Percentiles rank a stretch among this genome's conserved stretches.
Evolutionary conservation across 2,888 invertebrate genomes (phyloP).

Genomic region (Clistopyga incitator): DNA sequence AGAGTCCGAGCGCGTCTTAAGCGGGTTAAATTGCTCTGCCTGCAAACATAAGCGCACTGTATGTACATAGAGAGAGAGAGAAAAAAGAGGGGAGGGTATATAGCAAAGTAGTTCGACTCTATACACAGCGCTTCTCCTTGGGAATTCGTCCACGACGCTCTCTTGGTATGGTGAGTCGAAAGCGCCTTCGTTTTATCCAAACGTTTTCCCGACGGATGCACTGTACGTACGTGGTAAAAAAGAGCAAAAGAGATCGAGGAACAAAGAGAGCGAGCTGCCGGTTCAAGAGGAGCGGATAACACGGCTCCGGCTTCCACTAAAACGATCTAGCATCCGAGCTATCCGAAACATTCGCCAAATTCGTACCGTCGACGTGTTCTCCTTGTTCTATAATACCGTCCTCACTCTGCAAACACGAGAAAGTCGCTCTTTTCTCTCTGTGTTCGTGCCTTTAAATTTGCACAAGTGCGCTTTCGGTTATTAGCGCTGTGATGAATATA

Average conservation of each 20-base stretch:
- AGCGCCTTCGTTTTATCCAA: constrained; percentile 41
- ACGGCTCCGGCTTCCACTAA: constrained; percentile 53
- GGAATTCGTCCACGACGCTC: constrained; percentile 34
- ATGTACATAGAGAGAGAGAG: not conserved
- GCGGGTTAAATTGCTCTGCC: constrained; percentile 3
- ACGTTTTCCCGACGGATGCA: constrained; percentile 18
- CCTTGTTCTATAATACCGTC: not conserved
- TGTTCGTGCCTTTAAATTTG: too few relatives aligned
- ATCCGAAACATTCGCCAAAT: constrained; percentile 63
- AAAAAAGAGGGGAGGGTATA: not conserved
- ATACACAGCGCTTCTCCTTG: not conserved
- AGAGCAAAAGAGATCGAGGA: constrained; percentile 25
- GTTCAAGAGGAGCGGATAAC: not conserved
- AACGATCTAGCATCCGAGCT: constrained; percentile 55
- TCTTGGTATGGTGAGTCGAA: constrained; percentile 16
- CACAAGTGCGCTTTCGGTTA: not conserved
- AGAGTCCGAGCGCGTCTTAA: not conserved
- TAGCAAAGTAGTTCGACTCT: not conserved
- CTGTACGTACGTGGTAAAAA: constrained; percentile 26
- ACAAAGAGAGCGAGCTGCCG: constrained; percentile 3
- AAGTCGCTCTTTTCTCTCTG: not conserved
- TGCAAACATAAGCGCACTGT: not conserved
- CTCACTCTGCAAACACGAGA: not conserved
- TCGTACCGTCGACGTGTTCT: constrained; percentile 44
- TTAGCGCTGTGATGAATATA: too few relatives aligned